Evolutionary conservation across 2,888 invertebrate species (phyloP), one percentile per base, ranked within the genome.

Genomic region (Mellilla xanthometata): DNA sequence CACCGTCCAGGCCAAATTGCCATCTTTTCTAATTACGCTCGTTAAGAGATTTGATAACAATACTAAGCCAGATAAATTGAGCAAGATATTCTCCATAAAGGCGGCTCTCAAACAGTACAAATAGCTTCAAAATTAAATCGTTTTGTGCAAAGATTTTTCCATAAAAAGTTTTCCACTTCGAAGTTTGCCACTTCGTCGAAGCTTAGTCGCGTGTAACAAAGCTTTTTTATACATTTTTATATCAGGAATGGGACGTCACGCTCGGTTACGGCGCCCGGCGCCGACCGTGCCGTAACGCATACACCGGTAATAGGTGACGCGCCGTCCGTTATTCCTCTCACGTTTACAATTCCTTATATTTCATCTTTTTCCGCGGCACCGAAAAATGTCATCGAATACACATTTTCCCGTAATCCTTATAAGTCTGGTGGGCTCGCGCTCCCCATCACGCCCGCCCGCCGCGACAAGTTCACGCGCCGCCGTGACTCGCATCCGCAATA

Each of bases 361-460:
- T 88, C 88, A 86, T 89, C 86, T 88, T 88, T 87, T 88, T 84
- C 81, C 76, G 81, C 81, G 80, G 79, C 72, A 81, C 78, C 84
- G 80, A 86, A 88, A 88, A 89, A 89, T 88, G 89, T 86, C 89
- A 89, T 89, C 88, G 88, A 89, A 89, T 88, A 88, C 88, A 84
- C 88, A 88, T 88, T 88, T 89, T 83, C 82, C 75, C 81, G 83
- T 89, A 89, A 89, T 88, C 87, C 87, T 85, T 78, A 82, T 87
- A 86, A 88, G 87, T 86, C 86, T 81, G 79, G 76, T 80, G 79
- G 84, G 81, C 78, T 76, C 76, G 71, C 64, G n/a, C n/a, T n/a
- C n/a, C n/a, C n/a, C n/a, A n/a, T n/a, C n/a, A n/a, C n/a, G n/a
- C 68, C 61, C 52, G 52, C 60, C 19, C 60, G 56, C 59, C 50